A percentile compares a stretch with the other conserved stretches of the same genome.
Conservation (phyloP, 2,888 invertebrate species). For the Odontothrips loti region DNA sequence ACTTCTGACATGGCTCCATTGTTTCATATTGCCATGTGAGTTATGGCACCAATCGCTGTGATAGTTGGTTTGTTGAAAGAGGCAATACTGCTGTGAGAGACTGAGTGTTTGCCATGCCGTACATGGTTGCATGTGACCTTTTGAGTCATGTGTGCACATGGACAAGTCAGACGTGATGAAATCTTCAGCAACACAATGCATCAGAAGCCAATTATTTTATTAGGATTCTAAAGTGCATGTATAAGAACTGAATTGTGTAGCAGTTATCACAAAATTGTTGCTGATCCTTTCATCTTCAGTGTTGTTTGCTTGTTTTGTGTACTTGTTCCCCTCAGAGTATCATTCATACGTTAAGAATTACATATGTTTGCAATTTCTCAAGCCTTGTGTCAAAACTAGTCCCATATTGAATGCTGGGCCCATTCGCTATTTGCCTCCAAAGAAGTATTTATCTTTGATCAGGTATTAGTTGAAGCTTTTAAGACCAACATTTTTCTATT, state of each 20-base stretch:
- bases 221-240: not conserved
- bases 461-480: not conserved
- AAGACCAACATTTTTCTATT: not conserved
- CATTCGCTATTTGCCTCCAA: not conserved
- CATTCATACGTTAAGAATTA: not conserved
- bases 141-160: conserved; percentile 6
- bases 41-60: conserved; percentile 18
- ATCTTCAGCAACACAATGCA: not conserved
- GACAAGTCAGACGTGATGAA: not conserved
- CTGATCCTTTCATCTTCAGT: not conserved
- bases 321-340: conserved; percentile 1
- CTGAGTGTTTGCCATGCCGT: conserved; percentile 16
- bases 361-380: conserved; percentile 15
- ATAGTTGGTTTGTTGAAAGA: conserved; percentile 14
- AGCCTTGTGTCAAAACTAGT: not conserved
- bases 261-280: not conserved
- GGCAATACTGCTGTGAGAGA: conserved; percentile 19
- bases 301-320: not conserved
- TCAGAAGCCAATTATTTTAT: not conserved
- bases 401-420: not conserved
- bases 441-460: not conserved
- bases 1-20: not conserved
- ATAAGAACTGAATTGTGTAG: not conserved
- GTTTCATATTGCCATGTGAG: conserved; percentile 24
- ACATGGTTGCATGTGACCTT: conserved; percentile 7